Base-by-base conservation (phyloP, 1,140 invertebrate genomes). In the Acyrthosiphon pisum region DNA sequence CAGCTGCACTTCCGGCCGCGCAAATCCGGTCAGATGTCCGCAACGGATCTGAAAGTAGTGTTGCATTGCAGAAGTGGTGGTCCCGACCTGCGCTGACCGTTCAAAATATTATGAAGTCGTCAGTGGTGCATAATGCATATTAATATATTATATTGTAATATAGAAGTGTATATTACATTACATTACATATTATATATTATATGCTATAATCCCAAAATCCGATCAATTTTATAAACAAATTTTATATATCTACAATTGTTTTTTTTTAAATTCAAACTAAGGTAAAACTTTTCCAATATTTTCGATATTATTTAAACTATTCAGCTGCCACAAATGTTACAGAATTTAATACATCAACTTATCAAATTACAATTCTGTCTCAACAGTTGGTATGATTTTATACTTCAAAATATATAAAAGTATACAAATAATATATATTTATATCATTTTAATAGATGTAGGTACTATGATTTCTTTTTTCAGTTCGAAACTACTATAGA, bases 21-120 rank as follows among this genome's bases (percentile, higher is more conserved):
- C 20, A 18, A 90, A 90, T 90, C 48, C 48, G 88, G 35, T 88
- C 88, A 90, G 88, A 90, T 53, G 87, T 56, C 50, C 88, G 88
- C 6, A 37, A 23, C 22, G 35, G 35, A 76, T 76, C 60, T 11
- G 14, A 76, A 76, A 68, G n/a, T 68, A n/a, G 14, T 18, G 60
- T n/a, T n/a, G 0, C 26, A 14, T 14, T 81, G 76, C 14, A 18
- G 1, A 8, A n/a, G 14, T 6, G 6, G n/a, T 83, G 35, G 20
- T 41, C 37, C 8, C 2, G 37, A 8, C 60, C 2, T 84, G 2
- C 37, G 22, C 2, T 41, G 37, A 26, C 23, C 37, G 37, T 41
- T 26, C 37, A 41, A 41, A 53, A 53, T 22, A 83, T 22, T 44
- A n/a, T 76, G 60, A 18, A 76, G 18, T 76, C n/a, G 14, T 84